Percentiles rank a stretch among this genome's conserved stretches.
Evolutionary conservation across 2,113 vertebrate genomes (phyloP).

Genomic region (Nanorana parkeri): DNA sequence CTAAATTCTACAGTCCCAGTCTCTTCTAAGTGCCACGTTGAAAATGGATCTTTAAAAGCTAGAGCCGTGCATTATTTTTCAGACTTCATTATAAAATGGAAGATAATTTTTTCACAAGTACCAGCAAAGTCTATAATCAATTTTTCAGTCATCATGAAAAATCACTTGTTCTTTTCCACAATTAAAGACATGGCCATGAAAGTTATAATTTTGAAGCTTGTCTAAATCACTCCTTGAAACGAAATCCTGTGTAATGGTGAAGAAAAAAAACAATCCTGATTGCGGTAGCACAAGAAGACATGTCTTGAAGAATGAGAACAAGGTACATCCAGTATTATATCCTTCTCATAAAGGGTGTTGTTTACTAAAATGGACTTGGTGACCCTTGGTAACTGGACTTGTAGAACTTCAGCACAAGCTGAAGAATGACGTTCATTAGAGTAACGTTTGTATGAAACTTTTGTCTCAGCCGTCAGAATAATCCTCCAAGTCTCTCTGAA

Average conservation of each 20-base stretch:
- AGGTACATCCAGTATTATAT: no score
- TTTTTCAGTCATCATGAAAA: neutral
- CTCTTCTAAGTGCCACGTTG: neutral
- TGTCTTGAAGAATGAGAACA: neutral
- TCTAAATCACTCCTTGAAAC: slow-evolving; percentile 8
- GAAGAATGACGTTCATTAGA: no score
- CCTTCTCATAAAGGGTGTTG: no score
- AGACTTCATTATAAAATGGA: neutral
- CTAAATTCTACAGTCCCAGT: neutral
- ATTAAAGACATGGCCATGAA: slow-evolving; percentile 9
- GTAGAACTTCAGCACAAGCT: no score
- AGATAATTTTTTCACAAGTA: neutral
- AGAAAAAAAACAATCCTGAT: neutral
- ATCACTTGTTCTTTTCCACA: slow-evolving; percentile 35
- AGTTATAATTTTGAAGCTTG: slow-evolving; percentile 5
- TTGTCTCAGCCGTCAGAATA: no score
- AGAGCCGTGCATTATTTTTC: neutral
- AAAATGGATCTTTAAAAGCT: neutral
- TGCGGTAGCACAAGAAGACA: neutral
- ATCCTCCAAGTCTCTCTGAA: no score
- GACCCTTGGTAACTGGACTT: no score
- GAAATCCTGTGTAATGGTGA: neutral
- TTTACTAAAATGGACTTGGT: no score
- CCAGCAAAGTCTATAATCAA: slow-evolving; percentile 9
- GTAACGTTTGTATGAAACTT: no score